phyloP scores from a whole-genome alignment of 2,797 vertebrate species.

The Sebastes itinus region DNA sequence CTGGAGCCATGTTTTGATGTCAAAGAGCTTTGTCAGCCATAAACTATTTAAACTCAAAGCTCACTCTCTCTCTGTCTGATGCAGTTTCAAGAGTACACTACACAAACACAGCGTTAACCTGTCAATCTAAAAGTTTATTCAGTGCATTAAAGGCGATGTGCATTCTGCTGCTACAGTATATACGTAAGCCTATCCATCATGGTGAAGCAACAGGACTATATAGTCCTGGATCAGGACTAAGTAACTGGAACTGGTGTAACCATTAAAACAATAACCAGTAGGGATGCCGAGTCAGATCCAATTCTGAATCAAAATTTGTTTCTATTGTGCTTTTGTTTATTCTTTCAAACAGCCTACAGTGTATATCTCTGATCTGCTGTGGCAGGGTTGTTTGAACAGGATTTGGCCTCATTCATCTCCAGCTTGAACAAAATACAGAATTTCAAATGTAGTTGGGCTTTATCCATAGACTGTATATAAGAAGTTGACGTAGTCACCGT shows the following conservation, averaged over 20 bases:
- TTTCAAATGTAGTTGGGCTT: not conserved
- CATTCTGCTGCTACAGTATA: not conserved
- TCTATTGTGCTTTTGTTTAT: too few relatives aligned
- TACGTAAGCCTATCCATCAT: not conserved
- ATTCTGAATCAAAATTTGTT: too few relatives aligned
- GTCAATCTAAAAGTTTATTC: not conserved
- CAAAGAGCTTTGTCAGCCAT: not conserved
- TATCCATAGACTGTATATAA: not conserved
- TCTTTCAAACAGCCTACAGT: too few relatives aligned
- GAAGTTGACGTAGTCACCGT: too few relatives aligned
- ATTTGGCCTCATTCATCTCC: not conserved
- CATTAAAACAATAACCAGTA: too few relatives aligned
- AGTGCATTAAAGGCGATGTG: not conserved
- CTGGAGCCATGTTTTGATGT: not conserved
- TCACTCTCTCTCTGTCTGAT: not conserved
- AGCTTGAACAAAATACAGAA: not conserved
- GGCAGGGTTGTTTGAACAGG: not conserved
- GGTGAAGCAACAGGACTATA: not conserved
- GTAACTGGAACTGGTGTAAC: not conserved
- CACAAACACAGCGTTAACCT: not conserved
- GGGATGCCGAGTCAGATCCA: too few relatives aligned
- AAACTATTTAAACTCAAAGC: not conserved
- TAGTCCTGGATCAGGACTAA: not conserved
- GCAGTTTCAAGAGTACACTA: not conserved
- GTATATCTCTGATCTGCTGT: too few relatives aligned